Base-by-base conservation (phyloP, 2,113 vertebrate species). In the Sprattus sprattus region DNA sequence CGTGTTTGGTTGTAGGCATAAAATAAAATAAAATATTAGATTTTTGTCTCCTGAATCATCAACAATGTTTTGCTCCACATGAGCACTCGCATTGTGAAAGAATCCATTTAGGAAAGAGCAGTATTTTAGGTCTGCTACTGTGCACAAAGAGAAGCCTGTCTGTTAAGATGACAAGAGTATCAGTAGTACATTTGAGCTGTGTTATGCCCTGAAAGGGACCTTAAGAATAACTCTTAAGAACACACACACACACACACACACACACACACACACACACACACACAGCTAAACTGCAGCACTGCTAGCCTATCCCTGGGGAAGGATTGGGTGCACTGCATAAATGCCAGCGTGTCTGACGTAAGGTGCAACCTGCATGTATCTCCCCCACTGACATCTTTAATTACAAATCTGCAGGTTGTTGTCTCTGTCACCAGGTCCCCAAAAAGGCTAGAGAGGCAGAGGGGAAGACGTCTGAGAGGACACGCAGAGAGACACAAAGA, bases 371-470 rank as follows among this genome's bases (percentile, higher is more conserved):
- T 78, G 18, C 46, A 50, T 52, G 75, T 67, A 83, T 81, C 49
- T 80, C 88, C 75, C 71, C 81, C 52, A 67, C 86, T 84, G 57
- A 54, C 84, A 83, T 84, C 82, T 84, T 85, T 84, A 84, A 87
- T 89, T 89, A 87, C 49, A 83, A 71, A 81, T 52, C 81, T 54
- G 60, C 52, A 82, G 67, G 49, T 47, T 45, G 57, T 75, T 50
- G 82, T 75, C 64, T 67, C 64, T 67, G 64, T 67, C 64, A 67
- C 64, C 25, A 25, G 64, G 22, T 25, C 64, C 64, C 64, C 6
- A 1, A 28, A 28, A 32, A 71, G 25, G 10, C 25, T 71, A 45
- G 54, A 84, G 78, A 46, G 60, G 18, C 44, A 32, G 44, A 22
- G 83, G 8, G 32, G 81, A 47, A 39, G 44, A 45, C 32, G 16